Base-by-base conservation (phyloP, 2,888 invertebrate genomes). In the Spisula solida region DNA sequence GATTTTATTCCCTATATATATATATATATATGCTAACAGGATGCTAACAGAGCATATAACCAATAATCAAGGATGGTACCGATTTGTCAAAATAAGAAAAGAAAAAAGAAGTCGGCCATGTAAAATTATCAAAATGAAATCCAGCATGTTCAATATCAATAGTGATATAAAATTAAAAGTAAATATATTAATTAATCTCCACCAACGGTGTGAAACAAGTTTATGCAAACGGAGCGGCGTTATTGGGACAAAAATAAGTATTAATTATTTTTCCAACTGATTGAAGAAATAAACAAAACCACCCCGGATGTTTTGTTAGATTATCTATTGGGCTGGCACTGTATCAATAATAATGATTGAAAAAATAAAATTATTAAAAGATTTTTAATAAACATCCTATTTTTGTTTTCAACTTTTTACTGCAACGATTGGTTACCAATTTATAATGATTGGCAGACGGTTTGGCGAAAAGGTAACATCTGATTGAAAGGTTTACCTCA, bases 21-120 rank as follows among this genome's bases (percentile, higher is more conserved):
- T 47, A n/a, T n/a, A n/a, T n/a, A n/a, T n/a, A n/a, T 55, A 56
- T n/a, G 20, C 56, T 20, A 56, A 56, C 18, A 56, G n/a, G 14
- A 1, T 56, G 20, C 56, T 56, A 18, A 14, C 18, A 56, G 20
- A 56, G n/a, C 18, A 56, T 56, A n/a, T n/a, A 56, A 56, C 56
- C 56, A 56, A 66, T 66, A 66, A 66, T 66, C n/a, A 66, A 25
- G 12, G 60, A 66, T 66, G 60, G 60, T 66, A 66, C 10, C 25
- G n/a, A 8, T 66, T n/a, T 66, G 12, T 25, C n/a, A 12, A 56
- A 56, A 18, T n/a, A n/a, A n/a, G n/a, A n/a, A n/a, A n/a, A n/a
- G n/a, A n/a, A 20, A n/a, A 56, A 56, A 56, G 6, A 56, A 56
- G 6, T 56, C n/a, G 20, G n/a, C 56, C 25, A 66, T n/a, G 25